Evolutionary conservation across 2,888 invertebrate species (phyloP).

Genomic region (Yponomeuta cagnagella): DNA sequence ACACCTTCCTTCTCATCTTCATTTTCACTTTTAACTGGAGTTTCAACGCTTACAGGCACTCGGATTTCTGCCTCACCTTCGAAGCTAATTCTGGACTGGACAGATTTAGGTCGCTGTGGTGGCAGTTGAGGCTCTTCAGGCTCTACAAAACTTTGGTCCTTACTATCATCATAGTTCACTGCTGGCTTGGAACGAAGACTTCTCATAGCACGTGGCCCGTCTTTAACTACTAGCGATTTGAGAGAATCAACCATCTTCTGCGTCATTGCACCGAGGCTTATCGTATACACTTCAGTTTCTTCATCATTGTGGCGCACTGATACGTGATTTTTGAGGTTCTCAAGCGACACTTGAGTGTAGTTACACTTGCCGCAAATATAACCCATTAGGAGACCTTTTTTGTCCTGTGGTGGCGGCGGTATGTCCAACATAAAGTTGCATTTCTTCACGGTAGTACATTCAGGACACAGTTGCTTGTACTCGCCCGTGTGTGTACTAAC

Average conservation of each 20-base stretch:
- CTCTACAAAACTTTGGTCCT: conserved; percentile 1
- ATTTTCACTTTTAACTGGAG: conserved; percentile 19
- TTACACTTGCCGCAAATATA: conserved; percentile 84
- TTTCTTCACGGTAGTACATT: conserved; percentile 63
- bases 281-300: conserved; percentile 60
- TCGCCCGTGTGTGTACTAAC: conserved; percentile 86
- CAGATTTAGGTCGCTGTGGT: conserved; percentile 20
- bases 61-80: conserved; percentile 36
- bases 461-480: conserved; percentile 79
- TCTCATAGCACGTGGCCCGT: conserved; percentile 35
- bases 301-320: conserved; percentile 69
- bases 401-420: conserved; percentile 56
- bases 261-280: conserved; percentile 52
- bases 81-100: conserved; percentile 53
- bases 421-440: conserved; percentile 54
- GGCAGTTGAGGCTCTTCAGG: not conserved
- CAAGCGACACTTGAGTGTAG: conserved; percentile 79
- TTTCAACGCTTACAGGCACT: conserved; percentile 21
- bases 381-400: conserved; percentile 63
- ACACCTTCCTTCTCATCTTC: conserved; percentile 17
- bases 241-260: conserved; percentile 36
- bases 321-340: conserved; percentile 79
- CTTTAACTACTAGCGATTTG: conserved; percentile 24
- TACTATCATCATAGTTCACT: not conserved
- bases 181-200: conserved; percentile 36